Evolutionary conservation across 2,113 vertebrate species (phyloP), one percentile per base, ranked within the genome.

Genomic region (Benitochromis conjunctus): DNA sequence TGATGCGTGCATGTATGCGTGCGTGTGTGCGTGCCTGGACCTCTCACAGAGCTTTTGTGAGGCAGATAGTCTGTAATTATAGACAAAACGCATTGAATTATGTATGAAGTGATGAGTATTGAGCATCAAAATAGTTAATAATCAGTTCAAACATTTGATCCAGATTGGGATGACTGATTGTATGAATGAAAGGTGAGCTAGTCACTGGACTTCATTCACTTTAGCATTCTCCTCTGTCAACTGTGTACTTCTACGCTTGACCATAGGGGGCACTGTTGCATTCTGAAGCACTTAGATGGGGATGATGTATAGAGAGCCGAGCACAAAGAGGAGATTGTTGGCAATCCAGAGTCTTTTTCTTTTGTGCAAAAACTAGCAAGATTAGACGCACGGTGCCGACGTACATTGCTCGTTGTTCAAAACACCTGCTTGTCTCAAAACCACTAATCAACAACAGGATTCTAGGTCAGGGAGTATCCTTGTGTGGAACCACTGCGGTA

Each of bases 181-280:
- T 16, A n/a, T 34, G 43, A 74, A 12, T 16, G 43, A 74, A 82
- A 83, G 54, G 78, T 85, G 83, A 86, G 34, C 69, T 7, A 48
- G 79, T 84, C 7, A 51, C 26, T 10, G n/a, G 9, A 38, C 78
- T 77, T 29, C 57, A 71, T 62, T 29, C 41, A 53, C 51, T 54
- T 54, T 26, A 1, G 26, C 38, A 16, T 1, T 7, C 1, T 51
- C 21, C n/a, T 21, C n/a, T 16, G 11, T 86, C 14, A n/a, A 34
- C 34, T 29, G 21, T 93, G 83, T 56, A 82, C 38, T 92, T 89
- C 55, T 18, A 26, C 0, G 36, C 24, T n/a, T 66, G 80, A 80
- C 89, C 95, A 95, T 90, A 93, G 91, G 94, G 91, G 95, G 95
- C 94, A 83, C 94, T 96, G 93, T 85, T 95, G 94, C 83, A 91